Base-by-base conservation (phyloP, 2,797 vertebrate species). In the Myotis pilosus region DNA sequence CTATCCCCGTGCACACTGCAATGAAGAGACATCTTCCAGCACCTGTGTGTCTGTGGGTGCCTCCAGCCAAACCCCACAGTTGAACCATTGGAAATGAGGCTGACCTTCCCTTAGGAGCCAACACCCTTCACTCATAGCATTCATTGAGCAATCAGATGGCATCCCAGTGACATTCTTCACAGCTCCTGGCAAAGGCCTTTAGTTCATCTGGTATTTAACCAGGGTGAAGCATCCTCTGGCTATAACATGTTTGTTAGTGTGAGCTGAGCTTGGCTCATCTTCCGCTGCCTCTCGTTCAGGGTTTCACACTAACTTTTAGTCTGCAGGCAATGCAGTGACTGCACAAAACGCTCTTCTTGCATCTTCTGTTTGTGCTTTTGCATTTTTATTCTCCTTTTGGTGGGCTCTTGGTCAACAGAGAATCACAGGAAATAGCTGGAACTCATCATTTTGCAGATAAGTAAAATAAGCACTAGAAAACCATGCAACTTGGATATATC, bases 181-280 rank as follows among this genome's bases (percentile, higher is more conserved):
- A 98, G 98, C 98, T 98, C 72, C 98, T 97, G 97, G 98, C 98
- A 97, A 95, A 89, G 92, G 98, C 98, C 98, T 98, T 98, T 98
- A 98, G 98, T 98, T 98, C 98, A 98, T 98, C 98, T 98, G 98
- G 97, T 98, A 98, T 98, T 98, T 98, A 98, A 97, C 97, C 97
- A 97, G 97, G 96, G 97, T 98, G 97, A 98, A 97, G 97, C 93
- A 91, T 98, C 98, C 97, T 94, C 86, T 93, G 96, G 98, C 98
- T 98, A 92, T 98, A 95, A 97, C 98, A 97, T 98, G 97, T 98
- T 98, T 98, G 97, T 98, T 98, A 97, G 97, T 98, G 98, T 98
- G 98, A 98, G 97, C 96, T 98, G 98, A 98, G 98, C 97, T 92
- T 96, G 93, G 97, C 96, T 98, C 96, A 96, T 98, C 97, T 76